These are phyloP conservation scores for Apaloderma vittatum DNA, from an alignment of 2,113 vertebrate species.

Conservation along the genomic window DNA sequence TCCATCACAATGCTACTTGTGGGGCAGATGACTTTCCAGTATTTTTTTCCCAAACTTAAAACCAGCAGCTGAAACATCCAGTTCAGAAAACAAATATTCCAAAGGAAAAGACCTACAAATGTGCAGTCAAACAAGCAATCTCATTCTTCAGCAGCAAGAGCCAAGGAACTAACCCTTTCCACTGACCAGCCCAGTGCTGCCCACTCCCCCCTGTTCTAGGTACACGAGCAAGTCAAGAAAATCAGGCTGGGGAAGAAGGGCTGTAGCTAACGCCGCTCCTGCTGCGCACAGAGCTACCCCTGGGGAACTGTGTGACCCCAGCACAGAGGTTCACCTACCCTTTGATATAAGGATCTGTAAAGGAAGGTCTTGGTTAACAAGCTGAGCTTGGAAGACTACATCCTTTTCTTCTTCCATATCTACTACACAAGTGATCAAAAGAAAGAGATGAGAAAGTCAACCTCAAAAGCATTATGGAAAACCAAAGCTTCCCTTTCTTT, in stretches of 20 bases:
- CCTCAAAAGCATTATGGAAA: not conserved
- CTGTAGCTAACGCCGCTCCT: not conserved
- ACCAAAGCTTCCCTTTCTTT: not conserved
- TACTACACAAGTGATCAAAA: not conserved
- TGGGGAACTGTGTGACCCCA: not conserved
- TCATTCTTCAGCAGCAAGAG: not conserved
- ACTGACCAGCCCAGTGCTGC: not conserved
- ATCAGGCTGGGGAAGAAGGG: not conserved
- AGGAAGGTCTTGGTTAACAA: not conserved
- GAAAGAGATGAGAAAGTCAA: not conserved
- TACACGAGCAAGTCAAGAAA: not conserved
- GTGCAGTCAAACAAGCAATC: not conserved
- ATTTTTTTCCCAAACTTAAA: not conserved
- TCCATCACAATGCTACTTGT: accelerated
- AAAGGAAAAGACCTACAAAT: not conserved
- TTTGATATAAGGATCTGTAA: not conserved
- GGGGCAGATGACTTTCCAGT: not conserved
- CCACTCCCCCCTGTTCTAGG: not conserved
- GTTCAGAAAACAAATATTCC: not conserved
- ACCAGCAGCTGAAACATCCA: not conserved
- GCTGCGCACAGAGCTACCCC: accelerated
- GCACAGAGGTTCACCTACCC: not conserved
- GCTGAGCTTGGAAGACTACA: not conserved
- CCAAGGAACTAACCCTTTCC: not conserved
- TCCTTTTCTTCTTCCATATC: not conserved